Evolutionary conservation across 2,888 invertebrate genomes (phyloP).

Genomic region (Beris chalybata): DNA sequence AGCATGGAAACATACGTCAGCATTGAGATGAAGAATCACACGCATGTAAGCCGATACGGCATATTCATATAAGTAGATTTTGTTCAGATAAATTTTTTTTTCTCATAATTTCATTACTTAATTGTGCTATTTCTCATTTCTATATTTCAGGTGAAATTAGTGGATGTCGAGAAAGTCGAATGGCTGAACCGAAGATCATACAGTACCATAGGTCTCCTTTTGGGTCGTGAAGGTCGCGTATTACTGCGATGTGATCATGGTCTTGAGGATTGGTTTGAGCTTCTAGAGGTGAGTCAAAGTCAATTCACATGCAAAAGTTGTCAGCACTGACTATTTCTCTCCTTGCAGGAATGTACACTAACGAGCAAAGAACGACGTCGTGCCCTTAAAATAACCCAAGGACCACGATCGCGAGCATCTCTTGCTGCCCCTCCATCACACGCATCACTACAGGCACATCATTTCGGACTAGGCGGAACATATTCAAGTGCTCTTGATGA

Average conservation of each 20-base stretch:
- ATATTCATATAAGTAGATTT: no score
- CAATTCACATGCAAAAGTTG: not conserved
- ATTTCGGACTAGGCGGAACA: conserved; percentile 53
- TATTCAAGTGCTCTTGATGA: conserved; percentile 61
- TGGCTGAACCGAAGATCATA: conserved; percentile 69
- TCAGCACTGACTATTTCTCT: conserved; percentile 5
- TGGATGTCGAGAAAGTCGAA: conserved; percentile 67
- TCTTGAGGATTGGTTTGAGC: conserved; percentile 67
- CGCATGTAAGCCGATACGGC: no score
- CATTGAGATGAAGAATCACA: no score
- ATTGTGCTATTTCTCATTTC: no score
- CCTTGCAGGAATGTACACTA: conserved; percentile 62
- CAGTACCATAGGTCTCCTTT: conserved; percentile 62
- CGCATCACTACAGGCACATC: conserved; percentile 53
- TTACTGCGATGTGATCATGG: conserved; percentile 58
- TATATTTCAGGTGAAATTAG: conserved; percentile 59
- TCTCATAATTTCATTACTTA: no score
- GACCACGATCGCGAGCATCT: conserved; percentile 54
- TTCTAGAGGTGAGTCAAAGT: conserved; percentile 58
- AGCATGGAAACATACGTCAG: no score
- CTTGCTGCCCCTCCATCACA: conserved; percentile 55
- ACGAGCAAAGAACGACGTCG: conserved; percentile 66
- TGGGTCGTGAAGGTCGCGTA: conserved; percentile 59
- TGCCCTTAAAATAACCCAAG: conserved; percentile 59
- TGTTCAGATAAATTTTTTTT: no score